These are phyloP conservation scores for Amphiprion clarkii DNA, from an alignment of 2,797 vertebrate species.

Conservation along the genomic window DNA sequence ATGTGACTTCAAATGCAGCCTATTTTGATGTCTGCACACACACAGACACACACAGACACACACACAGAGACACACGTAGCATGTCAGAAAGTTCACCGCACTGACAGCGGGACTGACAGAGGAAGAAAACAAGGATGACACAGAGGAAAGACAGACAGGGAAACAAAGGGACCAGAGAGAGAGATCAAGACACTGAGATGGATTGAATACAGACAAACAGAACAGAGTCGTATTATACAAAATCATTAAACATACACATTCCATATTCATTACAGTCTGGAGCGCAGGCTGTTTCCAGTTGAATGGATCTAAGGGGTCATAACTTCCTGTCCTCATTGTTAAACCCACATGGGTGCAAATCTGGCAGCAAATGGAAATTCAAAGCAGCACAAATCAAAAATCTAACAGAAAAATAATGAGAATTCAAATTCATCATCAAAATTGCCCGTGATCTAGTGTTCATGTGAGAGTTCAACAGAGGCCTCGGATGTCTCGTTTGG, in stretches of 20 bases:
- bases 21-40: constrained; percentile 43
- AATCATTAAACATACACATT: constrained; percentile 24
- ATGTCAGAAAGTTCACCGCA: constrained; percentile 47
- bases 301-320: constrained; percentile 21
- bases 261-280: constrained; percentile 27
- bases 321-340: constrained; percentile 23
- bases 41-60: constrained; percentile 18
- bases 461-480: background rate
- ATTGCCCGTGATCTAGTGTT: background rate
- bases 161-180: constrained; percentile 18
- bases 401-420: background rate
- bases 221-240: constrained; percentile 9
- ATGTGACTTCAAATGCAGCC: constrained; percentile 45
- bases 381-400: background rate
- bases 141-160: constrained; percentile 3
- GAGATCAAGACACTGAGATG: background rate
- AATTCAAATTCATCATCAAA: background rate
- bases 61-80: constrained; percentile 23
- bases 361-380: constrained; percentile 1
- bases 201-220: constrained; percentile 4
- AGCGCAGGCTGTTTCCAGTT: constrained; percentile 20
- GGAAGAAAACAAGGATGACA: constrained; percentile 50
- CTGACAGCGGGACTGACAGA: constrained; percentile 54
- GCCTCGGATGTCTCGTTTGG: background rate
- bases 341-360: constrained; percentile 59